These are phyloP conservation scores for Nasonovia ribisnigri DNA, from an alignment of 2,888 invertebrate species.

Conservation along the genomic window DNA sequence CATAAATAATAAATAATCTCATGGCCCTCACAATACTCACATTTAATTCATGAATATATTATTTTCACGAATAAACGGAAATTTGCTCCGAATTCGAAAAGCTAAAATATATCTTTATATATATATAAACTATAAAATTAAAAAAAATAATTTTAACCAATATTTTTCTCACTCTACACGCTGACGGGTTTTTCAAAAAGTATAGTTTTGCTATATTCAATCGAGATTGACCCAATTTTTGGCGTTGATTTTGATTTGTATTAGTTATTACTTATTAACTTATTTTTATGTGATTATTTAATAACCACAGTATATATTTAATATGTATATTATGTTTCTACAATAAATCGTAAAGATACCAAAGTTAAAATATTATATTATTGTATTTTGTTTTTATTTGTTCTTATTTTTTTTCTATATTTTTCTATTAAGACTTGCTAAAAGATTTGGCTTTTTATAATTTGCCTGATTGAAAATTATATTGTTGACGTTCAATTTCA, in stretches of 20 bases:
- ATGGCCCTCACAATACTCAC: background rate
- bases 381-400: background rate
- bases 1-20: background rate
- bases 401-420: background rate
- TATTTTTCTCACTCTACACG: background rate
- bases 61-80: background rate
- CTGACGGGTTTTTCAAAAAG: background rate
- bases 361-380: background rate
- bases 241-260: background rate
- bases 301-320: background rate
- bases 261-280: background rate
- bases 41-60: constrained; percentile 1
- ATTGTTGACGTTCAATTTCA: background rate
- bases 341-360: background rate
- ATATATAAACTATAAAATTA: background rate
- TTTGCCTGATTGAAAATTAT: background rate
- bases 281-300: background rate
- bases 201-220: background rate
- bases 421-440: background rate
- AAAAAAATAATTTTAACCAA: background rate
- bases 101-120: background rate
- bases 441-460: background rate
- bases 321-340: background rate
- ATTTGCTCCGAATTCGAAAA: background rate
- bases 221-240: background rate